Evolutionary conservation across 2,888 invertebrate species (phyloP).

Genomic region (Oxystoma pomonae): DNA sequence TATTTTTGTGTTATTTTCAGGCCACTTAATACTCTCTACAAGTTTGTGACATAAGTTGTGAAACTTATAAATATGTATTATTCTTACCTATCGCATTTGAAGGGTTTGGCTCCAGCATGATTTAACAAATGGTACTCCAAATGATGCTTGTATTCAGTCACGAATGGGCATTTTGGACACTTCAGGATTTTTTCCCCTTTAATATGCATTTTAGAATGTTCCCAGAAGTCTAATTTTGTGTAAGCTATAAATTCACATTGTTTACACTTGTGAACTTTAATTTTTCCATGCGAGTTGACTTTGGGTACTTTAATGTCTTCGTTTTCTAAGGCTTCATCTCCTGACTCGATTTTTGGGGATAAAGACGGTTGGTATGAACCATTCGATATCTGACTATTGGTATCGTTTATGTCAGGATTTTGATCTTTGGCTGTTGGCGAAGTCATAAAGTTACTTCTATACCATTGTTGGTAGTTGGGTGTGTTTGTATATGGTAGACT

Average conservation of each 20-base stretch:
- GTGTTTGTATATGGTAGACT: conserved; percentile 6
- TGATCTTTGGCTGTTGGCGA: conserved; percentile 7
- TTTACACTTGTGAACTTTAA: conserved; percentile 89
- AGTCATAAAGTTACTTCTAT: conserved; percentile 8
- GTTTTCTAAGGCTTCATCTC: conserved; percentile 49
- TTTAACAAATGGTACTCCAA: conserved; percentile 95
- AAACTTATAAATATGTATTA: too few relatives aligned
- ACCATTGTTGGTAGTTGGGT: conserved; percentile 10
- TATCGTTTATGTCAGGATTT: neutral
- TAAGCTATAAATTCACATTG: conserved; percentile 82
- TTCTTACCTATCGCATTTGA: conserved; percentile 66
- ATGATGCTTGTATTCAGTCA: conserved; percentile 98
- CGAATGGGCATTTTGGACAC: conserved; percentile 93
- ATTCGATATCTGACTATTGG: neutral
- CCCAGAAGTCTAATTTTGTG: conserved; percentile 92
- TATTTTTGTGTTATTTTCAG: too few relatives aligned
- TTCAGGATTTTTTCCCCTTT: conserved; percentile 86
- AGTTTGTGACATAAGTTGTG: too few relatives aligned
- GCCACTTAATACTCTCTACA: too few relatives aligned
- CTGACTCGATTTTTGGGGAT: conserved; percentile 23
- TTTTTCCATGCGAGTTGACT: conserved; percentile 70
- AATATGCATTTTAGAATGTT: conserved; percentile 86
- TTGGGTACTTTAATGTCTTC: conserved; percentile 26
- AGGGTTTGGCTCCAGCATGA: conserved; percentile 93
- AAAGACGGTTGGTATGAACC: conserved; percentile 3